Conservation (phyloP, 2,113 vertebrate genomes). For the Dolichotis patagonum region DNA sequence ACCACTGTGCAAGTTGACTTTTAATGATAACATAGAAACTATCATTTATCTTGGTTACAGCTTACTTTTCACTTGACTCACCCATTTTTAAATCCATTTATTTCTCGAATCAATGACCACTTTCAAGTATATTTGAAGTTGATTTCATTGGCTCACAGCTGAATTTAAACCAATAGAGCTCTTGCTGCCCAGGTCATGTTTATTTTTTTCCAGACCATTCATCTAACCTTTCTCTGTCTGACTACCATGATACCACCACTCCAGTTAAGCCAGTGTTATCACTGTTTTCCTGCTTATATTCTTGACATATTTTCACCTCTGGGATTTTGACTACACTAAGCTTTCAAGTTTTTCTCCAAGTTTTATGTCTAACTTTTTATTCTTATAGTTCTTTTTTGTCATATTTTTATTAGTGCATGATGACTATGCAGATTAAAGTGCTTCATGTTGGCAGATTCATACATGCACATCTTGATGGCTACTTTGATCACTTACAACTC, state of each 20-base stretch:
- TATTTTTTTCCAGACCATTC: slow-evolving; percentile 14
- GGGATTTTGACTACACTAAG: slow-evolving; percentile 14
- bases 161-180: background rate
- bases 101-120: background rate
- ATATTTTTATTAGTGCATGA: background rate
- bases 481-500: background rate
- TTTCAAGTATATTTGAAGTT: slow-evolving; percentile 32
- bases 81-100: slow-evolving; percentile 33
- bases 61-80: slow-evolving; percentile 36
- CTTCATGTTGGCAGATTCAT: background rate
- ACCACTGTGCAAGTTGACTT: background rate
- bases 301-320: background rate
- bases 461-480: background rate
- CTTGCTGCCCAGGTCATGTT: background rate
- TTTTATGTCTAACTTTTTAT: background rate
- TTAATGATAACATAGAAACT: background rate
- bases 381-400: background rate
- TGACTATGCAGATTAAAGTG: background rate
- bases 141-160: slow-evolving; percentile 39
- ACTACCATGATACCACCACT: background rate
- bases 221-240: slow-evolving; percentile 8
- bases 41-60: background rate
- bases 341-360: background rate
- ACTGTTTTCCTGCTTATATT: background rate
- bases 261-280: background rate